Evolutionary conservation across 2,888 invertebrate species (phyloP), one percentile per base, ranked within the genome.

Genomic region (Thereva unica): DNA sequence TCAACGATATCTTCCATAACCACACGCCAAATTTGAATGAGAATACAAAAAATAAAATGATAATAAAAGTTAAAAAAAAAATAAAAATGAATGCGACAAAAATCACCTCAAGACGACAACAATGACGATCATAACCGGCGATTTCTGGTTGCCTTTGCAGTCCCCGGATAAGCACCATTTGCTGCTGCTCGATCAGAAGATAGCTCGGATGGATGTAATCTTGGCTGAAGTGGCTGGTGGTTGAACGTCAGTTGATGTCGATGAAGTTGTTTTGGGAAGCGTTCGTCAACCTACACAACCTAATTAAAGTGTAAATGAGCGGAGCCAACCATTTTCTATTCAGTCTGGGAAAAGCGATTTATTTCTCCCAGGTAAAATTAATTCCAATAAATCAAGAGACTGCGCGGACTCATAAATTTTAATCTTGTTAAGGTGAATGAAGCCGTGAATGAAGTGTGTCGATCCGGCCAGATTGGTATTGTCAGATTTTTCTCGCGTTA

Each of bases 261-360:
- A 61, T 64, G 53, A 64, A 64, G 64, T 64, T 34, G 64, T 64
- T 64, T 23, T 23, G 23, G 64, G 52, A 52, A 38, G 52, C 64
- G 7, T 50, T 34, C 61, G 55, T 65, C 65, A 42, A 38, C 65
- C 65, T 65, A 65, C 65, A 65, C 65, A 65, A 40, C 23, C 56
- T 65, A 65, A 65, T 65, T 65, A 65, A 65, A 56, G 65, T 65
- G 65, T 65, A 65, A 65, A 65, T 65, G 56, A 55, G 55, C 41
- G 56, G 23, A 65, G 55, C 49, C 55, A 64, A 55, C 64, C 64
- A 64, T 64, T 64, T 64, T 55, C 47, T 64, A 64, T 64, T 64
- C 37, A 64, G 34, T 4, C 45, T 23, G 37, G 12, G 45, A 45
- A 64, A 54, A 64, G 47, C 47, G 64, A 64, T 64, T 64, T 64